Evolutionary conservation across 2,797 vertebrate genomes (phyloP), one percentile per base, ranked within the genome.

Genomic region (Spinus pinus): DNA sequence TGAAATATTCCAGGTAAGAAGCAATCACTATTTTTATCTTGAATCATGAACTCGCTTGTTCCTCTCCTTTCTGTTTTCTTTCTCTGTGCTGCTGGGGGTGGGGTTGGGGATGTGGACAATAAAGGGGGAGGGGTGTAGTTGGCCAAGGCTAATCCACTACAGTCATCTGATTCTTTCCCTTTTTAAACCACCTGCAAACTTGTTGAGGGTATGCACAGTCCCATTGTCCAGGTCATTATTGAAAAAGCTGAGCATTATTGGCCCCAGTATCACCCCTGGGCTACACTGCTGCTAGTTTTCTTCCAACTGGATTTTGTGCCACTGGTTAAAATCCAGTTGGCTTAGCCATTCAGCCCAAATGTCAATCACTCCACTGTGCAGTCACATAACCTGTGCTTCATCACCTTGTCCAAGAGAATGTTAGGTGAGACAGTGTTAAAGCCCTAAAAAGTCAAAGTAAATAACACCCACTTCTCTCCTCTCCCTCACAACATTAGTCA

Each of bases 201-300:
- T 42, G 9, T 17, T 65, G 73, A 56, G 10, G 15, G 5, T 31
- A 10, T 31, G 27, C 10, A 37, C 6, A 47, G 65, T 57, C 19
- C 37, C 0, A 0, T 37, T 1, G 2, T 33, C 24, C 18, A 25
- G 5, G 12, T 77, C 31, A 53, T 39, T 85, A 57, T 11, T 37
- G 37, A 65, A 74, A 50, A 73, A 47, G 2, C 6, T 66, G 30
- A 71, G 51, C 10, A 7, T 24, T 46, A 24, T 5, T 57, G 4
- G 7, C 9, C 14, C 9, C n/a, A 50, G 5, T 50, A 60, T 41
- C 17, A 62, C 9, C 18, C 15, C 27, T 21, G 18, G 21, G 3
- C 7, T 65, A 47, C 6, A 12, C 18, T 5, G 7, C 24, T 72
- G 19, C 33, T 57, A 6, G 31, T 53, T 35, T 49, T 30, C 31